phyloP scores from a whole-genome alignment of 1,140 invertebrate species.

The Neodiprion fabricii region DNA sequence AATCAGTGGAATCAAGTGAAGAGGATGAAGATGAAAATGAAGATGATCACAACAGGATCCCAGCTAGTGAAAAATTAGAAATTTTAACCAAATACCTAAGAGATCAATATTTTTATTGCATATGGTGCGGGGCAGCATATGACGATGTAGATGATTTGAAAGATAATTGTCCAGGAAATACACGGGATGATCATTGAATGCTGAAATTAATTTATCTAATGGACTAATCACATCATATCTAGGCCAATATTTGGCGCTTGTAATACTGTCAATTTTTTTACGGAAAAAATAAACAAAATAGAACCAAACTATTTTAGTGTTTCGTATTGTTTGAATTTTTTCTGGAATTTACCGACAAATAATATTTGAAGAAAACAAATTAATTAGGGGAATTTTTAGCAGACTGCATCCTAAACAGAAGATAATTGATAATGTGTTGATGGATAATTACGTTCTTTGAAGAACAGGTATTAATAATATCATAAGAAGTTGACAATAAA shows the following conservation, averaged over 20 bases:
- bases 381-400: too few species aligned
- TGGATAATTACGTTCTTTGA: too few species aligned
- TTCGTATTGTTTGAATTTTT: slow-evolving; percentile 20
- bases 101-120: slow-evolving; percentile 74
- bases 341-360: slow-evolving; percentile 11
- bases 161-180: slow-evolving; percentile 72
- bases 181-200: slow-evolving; percentile 68
- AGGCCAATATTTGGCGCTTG: not conserved
- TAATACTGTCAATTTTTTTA: not conserved
- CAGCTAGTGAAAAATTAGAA: slow-evolving; percentile 65
- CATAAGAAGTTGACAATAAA: too few species aligned
- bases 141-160: slow-evolving; percentile 68
- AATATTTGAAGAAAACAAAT: not conserved
- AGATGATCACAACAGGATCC: slow-evolving; percentile 41
- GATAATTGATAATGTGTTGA: too few species aligned
- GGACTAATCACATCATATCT: slow-evolving; percentile 1
- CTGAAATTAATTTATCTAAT: slow-evolving; percentile 16
- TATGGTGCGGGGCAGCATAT: slow-evolving; percentile 78
- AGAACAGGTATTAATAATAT: too few species aligned
- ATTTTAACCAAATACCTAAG: slow-evolving; percentile 74
- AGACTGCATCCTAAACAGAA: too few species aligned
- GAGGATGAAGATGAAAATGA: slow-evolving; percentile 49
- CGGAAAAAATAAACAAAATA: slow-evolving; percentile 3
- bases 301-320: slow-evolving; percentile 17
- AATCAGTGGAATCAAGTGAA: slow-evolving; percentile 43